A percentile compares a stretch with the other conserved stretches of the same genome.
Conservation (phyloP, 2,888 invertebrate genomes). For the Sarcophaga subvicina region DNA sequence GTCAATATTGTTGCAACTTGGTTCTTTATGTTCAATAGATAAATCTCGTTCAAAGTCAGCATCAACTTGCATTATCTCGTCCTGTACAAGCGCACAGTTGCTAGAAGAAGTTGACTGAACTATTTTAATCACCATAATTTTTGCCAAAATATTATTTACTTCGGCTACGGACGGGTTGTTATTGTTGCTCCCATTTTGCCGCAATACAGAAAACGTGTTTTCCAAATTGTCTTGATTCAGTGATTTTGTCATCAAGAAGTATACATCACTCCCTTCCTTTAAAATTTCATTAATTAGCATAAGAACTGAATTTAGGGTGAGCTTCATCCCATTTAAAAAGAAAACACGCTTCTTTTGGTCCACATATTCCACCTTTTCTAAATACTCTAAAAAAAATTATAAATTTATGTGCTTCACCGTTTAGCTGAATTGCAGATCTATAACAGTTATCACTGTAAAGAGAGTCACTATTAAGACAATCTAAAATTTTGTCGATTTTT, state of each 20-base stretch:
- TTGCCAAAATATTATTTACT: too few species aligned
- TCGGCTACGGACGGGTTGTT: neutral
- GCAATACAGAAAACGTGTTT: slow-evolving; percentile 13
- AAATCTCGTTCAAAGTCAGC: too few species aligned
- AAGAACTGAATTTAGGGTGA: slow-evolving; percentile 2
- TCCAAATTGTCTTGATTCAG: neutral
- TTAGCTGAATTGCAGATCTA: neutral
- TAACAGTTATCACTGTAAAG: neutral
- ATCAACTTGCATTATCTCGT: too few species aligned
- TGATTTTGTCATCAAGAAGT: neutral
- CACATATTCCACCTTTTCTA: neutral
- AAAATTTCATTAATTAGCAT: neutral
- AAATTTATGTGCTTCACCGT: slow-evolving; percentile 2
- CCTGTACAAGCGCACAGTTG: too few species aligned
- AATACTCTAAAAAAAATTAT: slow-evolving; percentile 6
- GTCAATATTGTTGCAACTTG: neutral
- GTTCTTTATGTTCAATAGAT: too few species aligned
- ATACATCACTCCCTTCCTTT: neutral
- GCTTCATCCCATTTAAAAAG: slow-evolving; percentile 18
- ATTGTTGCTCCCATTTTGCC: slow-evolving; percentile 4
- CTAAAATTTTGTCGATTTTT: neutral
- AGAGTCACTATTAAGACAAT: slow-evolving; percentile 4
- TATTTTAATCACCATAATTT: too few species aligned
- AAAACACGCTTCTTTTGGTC: slow-evolving; percentile 1
- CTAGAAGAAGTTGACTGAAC: too few species aligned